Evolutionary conservation across 2,888 invertebrate genomes (phyloP).

Genomic region (Silvanus unidentatus): DNA sequence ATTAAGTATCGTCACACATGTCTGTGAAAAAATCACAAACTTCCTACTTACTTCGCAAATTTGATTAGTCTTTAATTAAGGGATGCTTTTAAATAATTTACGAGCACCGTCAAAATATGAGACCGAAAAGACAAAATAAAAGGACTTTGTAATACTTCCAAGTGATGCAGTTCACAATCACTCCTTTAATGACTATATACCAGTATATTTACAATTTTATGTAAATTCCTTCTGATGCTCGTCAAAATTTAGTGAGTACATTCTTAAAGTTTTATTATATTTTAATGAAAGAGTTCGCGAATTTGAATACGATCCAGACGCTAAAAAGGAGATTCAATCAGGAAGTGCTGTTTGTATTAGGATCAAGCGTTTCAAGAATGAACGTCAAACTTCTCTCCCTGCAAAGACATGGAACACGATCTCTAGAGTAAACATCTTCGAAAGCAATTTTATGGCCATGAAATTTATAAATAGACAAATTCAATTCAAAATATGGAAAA

Average conservation of each 20-base stretch:
- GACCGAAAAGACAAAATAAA: no score
- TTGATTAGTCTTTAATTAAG: neutral
- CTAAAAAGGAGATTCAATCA: conserved; percentile 14
- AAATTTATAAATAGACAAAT: neutral
- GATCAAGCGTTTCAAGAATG: conserved; percentile 11
- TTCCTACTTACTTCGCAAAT: neutral
- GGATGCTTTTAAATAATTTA: no score
- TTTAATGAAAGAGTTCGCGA: conserved; percentile 18
- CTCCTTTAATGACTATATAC: no score
- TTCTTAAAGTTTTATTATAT: conserved; percentile 13
- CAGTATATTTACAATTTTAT: no score
- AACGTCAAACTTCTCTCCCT: conserved; percentile 10
- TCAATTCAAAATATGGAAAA: no score
- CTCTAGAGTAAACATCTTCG: conserved; percentile 20
- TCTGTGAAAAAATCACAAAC: neutral
- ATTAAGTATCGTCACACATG: neutral
- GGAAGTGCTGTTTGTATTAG: conserved; percentile 16
- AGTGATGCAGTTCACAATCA: no score
- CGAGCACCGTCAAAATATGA: no score
- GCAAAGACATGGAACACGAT: conserved; percentile 12
- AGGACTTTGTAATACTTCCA: no score
- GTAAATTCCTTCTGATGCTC: no score
- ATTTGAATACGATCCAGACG: conserved; percentile 12
- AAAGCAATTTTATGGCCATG: conserved; percentile 14
- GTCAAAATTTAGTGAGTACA: no score